Percentiles rank a stretch among this genome's conserved stretches.
phyloP scores from a whole-genome alignment of 1,140 invertebrate species.

The Ostrea denselamellosa region DNA sequence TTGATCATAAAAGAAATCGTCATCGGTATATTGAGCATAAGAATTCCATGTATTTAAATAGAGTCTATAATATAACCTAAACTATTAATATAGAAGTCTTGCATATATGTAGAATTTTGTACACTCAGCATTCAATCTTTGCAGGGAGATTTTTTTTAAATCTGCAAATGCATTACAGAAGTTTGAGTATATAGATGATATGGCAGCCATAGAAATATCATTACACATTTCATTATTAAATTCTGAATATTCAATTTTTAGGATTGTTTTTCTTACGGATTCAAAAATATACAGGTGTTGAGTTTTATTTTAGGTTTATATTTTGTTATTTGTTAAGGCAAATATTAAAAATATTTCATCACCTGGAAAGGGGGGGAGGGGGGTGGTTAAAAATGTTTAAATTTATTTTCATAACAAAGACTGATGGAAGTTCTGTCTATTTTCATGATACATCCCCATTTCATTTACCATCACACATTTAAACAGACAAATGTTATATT shows the following conservation, averaged over 20 bases:
- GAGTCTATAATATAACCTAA: not conserved
- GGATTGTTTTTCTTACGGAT: too few species aligned
- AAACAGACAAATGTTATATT: not conserved
- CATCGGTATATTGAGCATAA: too few species aligned
- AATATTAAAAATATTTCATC: too few species aligned
- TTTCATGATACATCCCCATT: not conserved
- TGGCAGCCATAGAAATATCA: not conserved
- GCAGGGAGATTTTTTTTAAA: not conserved
- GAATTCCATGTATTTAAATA: too few species aligned
- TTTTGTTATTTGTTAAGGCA: too few species aligned
- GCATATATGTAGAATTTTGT: not conserved
- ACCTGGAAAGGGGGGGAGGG: not conserved
- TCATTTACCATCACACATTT: not conserved
- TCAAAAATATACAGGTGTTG: too few species aligned
- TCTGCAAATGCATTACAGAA: not conserved
- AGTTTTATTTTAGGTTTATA: too few species aligned
- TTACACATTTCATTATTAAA: conserved; percentile 1
- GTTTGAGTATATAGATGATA: not conserved
- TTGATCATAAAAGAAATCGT: too few species aligned
- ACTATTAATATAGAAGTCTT: not conserved
- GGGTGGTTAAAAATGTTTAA: not conserved
- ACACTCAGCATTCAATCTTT: not conserved
- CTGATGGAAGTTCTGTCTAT: not conserved
- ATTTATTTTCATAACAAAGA: not conserved
- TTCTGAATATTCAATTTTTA: not conserved